Evolutionary conservation across 23 tunicate genomes (phyloP).

Genomic region (Botrylloides violaceus): DNA sequence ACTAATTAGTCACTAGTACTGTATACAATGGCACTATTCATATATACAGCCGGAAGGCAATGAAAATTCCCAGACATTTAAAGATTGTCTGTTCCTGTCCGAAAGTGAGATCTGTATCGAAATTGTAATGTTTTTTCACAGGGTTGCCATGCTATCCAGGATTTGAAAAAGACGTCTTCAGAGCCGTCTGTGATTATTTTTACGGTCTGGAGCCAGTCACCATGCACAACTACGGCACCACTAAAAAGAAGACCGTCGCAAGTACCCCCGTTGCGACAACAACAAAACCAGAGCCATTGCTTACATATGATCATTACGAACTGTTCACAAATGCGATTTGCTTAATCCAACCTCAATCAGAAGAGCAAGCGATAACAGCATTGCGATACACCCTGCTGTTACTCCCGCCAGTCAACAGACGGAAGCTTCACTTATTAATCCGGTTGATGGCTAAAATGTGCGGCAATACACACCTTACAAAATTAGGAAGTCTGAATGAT

Average conservation of each 20-base stretch:
- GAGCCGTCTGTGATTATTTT: conserved; percentile 52
- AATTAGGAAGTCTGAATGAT: conserved; percentile 19
- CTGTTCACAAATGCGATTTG: conserved; percentile 51
- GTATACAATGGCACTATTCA: too few species aligned
- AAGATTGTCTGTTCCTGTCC: too few species aligned
- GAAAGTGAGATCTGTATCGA: too few species aligned
- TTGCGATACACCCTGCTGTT: conserved; percentile 32
- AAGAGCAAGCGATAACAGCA: conserved; percentile 35
- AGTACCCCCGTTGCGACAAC: conserved; percentile 2
- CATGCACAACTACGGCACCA: conserved; percentile 8
- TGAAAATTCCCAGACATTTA: too few species aligned
- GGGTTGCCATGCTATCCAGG: conserved; percentile 58
- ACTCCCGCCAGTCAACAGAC: conserved; percentile 51
- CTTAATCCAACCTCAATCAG: conserved; percentile 29
- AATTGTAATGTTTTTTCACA: conserved; percentile 1
- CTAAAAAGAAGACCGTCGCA: not conserved
- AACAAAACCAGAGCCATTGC: conserved; percentile 27
- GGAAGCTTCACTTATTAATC: conserved; percentile 45
- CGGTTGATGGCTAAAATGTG: conserved; percentile 54
- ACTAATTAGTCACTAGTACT: not conserved
- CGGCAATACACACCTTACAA: conserved; percentile 25
- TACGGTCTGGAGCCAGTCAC: conserved; percentile 9
- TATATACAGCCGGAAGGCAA: too few species aligned
- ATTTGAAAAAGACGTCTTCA: conserved; percentile 53
- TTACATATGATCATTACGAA: conserved; percentile 46